phyloP scores from a whole-genome alignment of 1,140 invertebrate species.

The Stegodyphus mimosarum region DNA sequence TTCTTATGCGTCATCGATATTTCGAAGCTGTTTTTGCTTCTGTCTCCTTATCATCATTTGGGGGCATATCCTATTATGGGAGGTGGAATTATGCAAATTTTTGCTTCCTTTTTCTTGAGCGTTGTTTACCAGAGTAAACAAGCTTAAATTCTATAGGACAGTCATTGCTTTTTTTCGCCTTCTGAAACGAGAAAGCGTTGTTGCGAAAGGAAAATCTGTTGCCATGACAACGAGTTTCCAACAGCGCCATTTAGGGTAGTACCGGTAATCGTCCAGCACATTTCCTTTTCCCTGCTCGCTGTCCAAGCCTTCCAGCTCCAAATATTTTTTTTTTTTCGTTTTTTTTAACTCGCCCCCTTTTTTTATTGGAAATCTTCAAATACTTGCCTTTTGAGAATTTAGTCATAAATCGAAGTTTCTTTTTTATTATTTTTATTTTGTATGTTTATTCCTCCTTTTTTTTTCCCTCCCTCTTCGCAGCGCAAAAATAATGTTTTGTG shows the following conservation, averaged over 20 bases:
- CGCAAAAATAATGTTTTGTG: not conserved
- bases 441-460: not conserved
- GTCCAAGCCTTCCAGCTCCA: too few relatives aligned
- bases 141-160: slow-evolving; percentile 21
- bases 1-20: too few relatives aligned
- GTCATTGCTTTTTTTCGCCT: not conserved
- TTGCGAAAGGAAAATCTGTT: slow-evolving; percentile 43
- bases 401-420: slow-evolving; percentile 7
- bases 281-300: too few relatives aligned
- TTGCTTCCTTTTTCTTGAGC: not conserved
- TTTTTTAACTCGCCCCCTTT: too few relatives aligned
- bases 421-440: not conserved
- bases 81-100: slow-evolving; percentile 17
- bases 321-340: too few relatives aligned
- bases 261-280: slow-evolving; percentile 11
- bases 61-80: not conserved
- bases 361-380: slow-evolving; percentile 12
- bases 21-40: too few relatives aligned
- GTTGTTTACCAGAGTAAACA: slow-evolving; percentile 19
- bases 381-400: not conserved
- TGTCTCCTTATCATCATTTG: too few relatives aligned
- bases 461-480: not conserved
- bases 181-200: slow-evolving; percentile 19
- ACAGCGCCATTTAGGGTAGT: slow-evolving; percentile 17
- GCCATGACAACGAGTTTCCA: slow-evolving; percentile 20